Evolutionary conservation across 1,140 invertebrate species (phyloP), one percentile per base, ranked within the genome.

Genomic region (Fopius arisanus): DNA sequence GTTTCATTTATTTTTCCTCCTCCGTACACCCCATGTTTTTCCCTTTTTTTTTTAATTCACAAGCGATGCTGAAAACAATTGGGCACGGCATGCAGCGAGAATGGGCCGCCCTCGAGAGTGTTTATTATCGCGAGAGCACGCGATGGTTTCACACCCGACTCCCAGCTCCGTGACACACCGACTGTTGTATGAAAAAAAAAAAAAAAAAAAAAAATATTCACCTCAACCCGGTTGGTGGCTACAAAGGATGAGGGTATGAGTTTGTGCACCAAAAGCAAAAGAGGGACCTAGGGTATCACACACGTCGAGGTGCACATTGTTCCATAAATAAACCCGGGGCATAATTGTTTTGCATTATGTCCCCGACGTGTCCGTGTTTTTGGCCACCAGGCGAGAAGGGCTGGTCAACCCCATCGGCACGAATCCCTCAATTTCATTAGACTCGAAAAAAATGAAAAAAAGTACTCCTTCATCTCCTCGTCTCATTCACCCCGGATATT

Each of bases 281-380:
- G 19, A 23, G 54, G 16, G 51, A 14, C 4, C 2, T 12, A 14
- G 10, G 54, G 21, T 59, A 59, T 59, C 54, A 59, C 54, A 59
- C 54, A 59, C 54, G 54, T 59, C 10, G 54, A 59, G 54, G 54
- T 19, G 23, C 54, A 59, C 54, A 59, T 28, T 59, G 54, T 28
- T 21, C 54, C 21, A 59, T 59, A 59, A 59, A 59, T 59, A 59
- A 59, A 59, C 54, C 54, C 19, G 21, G 9, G 54, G 54, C 54
- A 59, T 59, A 59, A 59, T 59, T 59, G 54, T 59, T 59, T 59
- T 59, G 54, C 54, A 59, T 59, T 59, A 59, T 59, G 54, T 59
- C 54, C 19, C 19, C 10, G 54, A 59, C 54, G 19, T 28, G 54
- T 59, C 54, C 54, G 54, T 59, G 54, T 59, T 59, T 48, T 59